These are phyloP conservation scores for Clarias magur DNA, from an alignment of 2,113 vertebrate species.

Conservation along the genomic window DNA sequence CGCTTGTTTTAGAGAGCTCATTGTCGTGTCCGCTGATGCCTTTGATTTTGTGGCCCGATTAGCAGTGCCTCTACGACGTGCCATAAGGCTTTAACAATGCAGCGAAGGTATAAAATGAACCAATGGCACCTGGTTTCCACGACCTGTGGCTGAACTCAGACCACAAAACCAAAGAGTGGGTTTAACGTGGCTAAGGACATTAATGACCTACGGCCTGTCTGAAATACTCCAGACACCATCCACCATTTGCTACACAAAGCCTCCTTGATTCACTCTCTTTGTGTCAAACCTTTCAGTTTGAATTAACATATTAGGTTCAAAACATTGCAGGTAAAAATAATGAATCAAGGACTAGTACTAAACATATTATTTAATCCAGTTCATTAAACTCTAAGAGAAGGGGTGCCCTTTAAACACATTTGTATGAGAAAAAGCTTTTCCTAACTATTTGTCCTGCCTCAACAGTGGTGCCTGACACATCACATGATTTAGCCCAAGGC, in stretches of 20 bases:
- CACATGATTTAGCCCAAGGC: not conserved
- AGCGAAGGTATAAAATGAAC: conserved; percentile 57
- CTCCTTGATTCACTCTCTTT: conserved; percentile 37
- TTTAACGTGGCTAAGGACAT: conserved; percentile 65
- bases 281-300: conserved; percentile 13
- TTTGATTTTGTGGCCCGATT: conserved; percentile 36
- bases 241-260: conserved; percentile 60
- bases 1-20: conserved; percentile 35
- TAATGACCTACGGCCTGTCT: conserved; percentile 69
- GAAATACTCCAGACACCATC: conserved; percentile 64
- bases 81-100: conserved; percentile 37
- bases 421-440: conserved; percentile 3
- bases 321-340: not conserved
- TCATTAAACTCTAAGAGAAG: not conserved
- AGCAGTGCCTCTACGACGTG: conserved; percentile 51
- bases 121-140: conserved; percentile 67
- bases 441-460: not conserved
- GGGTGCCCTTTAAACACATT: not conserved
- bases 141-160: conserved; percentile 68
- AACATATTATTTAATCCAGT: not conserved
- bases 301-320: conserved; percentile 4
- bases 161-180: conserved; percentile 67
- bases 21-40: conserved; percentile 45
- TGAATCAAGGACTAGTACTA: not conserved
- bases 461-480: not conserved